phyloP scores from a whole-genome alignment of 92 coral and sea anemone species.

The Epizoanthus rinbou region DNA sequence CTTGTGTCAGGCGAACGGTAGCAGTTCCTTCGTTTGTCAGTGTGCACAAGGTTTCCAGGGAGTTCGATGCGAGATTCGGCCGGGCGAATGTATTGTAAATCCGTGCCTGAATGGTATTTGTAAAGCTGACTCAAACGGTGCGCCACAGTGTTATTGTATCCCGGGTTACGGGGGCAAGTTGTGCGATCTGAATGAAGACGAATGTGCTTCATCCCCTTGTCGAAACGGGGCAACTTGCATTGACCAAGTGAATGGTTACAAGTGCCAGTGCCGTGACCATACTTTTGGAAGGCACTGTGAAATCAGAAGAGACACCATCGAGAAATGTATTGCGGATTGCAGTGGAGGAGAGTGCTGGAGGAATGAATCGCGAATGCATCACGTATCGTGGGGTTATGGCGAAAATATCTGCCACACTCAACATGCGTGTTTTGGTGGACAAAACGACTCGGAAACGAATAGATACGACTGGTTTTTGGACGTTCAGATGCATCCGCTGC shows the following conservation, averaged over 20 bases:
- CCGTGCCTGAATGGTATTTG: constrained; percentile 83
- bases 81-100: constrained; percentile 67
- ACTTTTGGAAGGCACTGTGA: constrained; percentile 94
- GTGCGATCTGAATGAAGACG: constrained; percentile 88
- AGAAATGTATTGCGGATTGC: constrained; percentile 73
- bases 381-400: constrained; percentile 89
- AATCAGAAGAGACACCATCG: constrained; percentile 65
- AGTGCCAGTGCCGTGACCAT: constrained; percentile 76
- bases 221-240: constrained; percentile 87
- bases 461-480: constrained; percentile 82
- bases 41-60: constrained; percentile 83
- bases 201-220: constrained; percentile 93
- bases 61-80: constrained; percentile 68
- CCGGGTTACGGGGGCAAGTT: constrained; percentile 83
- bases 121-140: constrained; percentile 61
- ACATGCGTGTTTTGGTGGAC: constrained; percentile 88
- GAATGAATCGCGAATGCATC: constrained; percentile 58
- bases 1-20: constrained; percentile 68
- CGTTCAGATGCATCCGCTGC: constrained; percentile 90
- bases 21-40: constrained; percentile 72
- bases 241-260: constrained; percentile 86
- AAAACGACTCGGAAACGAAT: constrained; percentile 63
- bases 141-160: constrained; percentile 74
- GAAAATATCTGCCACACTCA: constrained; percentile 84
- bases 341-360: constrained; percentile 91